A percentile compares a stretch with the other conserved stretches of the same genome.
These are phyloP conservation scores for Enteromius trimaculatus DNA, from an alignment of 2,797 vertebrate genomes.

Conservation along the genomic window DNA sequence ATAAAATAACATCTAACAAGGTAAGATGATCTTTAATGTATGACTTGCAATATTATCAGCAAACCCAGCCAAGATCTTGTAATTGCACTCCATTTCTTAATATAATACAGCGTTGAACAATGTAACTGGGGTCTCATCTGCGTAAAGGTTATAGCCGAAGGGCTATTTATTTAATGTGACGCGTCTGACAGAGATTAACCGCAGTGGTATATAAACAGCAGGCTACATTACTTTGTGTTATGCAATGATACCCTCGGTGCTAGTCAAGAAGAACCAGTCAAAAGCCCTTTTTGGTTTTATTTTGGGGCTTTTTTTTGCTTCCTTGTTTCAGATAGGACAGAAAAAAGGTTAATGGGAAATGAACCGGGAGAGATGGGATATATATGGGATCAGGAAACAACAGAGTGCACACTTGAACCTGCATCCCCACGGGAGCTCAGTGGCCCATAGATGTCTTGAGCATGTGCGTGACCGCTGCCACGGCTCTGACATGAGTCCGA, in stretches of 20 bases:
- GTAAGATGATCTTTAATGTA: not conserved
- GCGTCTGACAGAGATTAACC: conserved; percentile 28
- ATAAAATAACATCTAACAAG: not conserved
- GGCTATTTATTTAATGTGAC: conserved; percentile 28
- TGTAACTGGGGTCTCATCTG: conserved; percentile 23
- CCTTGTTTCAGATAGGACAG: not conserved
- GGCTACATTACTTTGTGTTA: conserved; percentile 8
- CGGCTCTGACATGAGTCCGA: not conserved
- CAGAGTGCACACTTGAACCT: conserved; percentile 39
- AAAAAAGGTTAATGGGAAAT: conserved; percentile 17
- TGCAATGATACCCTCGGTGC: not conserved
- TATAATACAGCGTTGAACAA: conserved; percentile 29
- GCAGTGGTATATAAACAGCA: conserved; percentile 14
- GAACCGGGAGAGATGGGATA: conserved; percentile 42
- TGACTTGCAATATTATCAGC: not conserved
- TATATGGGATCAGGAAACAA: conserved; percentile 38
- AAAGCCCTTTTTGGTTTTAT: not conserved
- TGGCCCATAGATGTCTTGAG: conserved; percentile 34
- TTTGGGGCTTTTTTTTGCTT: not conserved
- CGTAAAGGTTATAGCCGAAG: conserved; percentile 42
- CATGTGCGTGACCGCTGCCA: conserved; percentile 30
- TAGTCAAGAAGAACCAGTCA: not conserved
- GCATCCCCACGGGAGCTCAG: not conserved
- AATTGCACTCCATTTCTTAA: conserved; percentile 31
- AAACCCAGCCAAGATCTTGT: conserved; percentile 12